Conservation (phyloP, 1,140 invertebrate species). For the Euwallacea fornicatus region DNA sequence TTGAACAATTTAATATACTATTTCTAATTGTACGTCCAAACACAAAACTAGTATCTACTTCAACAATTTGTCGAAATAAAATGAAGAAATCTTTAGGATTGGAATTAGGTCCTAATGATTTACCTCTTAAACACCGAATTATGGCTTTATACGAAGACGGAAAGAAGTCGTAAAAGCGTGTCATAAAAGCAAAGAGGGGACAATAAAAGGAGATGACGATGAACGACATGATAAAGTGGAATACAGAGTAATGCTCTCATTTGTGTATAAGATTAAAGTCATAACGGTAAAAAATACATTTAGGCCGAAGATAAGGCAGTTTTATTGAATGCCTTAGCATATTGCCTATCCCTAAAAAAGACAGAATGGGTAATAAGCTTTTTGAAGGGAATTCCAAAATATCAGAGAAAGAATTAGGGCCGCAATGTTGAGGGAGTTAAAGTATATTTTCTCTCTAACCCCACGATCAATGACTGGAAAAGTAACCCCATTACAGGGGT, state of each 20-base stretch:
- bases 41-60: no score
- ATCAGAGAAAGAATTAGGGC: no score
- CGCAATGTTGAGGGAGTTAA: neutral
- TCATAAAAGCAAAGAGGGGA: constrained; percentile 17
- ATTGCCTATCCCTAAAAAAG: neutral
- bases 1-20: no score
- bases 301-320: neutral
- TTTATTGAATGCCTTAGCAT: constrained; percentile 3
- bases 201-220: constrained; percentile 16
- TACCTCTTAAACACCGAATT: neutral
- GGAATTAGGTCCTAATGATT: neutral
- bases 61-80: neutral
- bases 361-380: neutral
- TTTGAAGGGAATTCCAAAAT: no score
- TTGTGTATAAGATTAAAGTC: constrained; percentile 15
- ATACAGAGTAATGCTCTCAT: constrained; percentile 13
- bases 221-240: constrained; percentile 17
- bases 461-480: constrained; percentile 5
- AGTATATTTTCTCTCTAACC: neutral
- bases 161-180: neutral
- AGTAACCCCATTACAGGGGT: neutral
- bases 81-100: neutral
- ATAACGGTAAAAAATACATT: constrained; percentile 14
- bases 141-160: constrained; percentile 2
- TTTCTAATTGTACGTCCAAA: no score